Evolutionary conservation across 2,113 vertebrate genomes (phyloP).

Genomic region (Pongo pygmaeus): DNA sequence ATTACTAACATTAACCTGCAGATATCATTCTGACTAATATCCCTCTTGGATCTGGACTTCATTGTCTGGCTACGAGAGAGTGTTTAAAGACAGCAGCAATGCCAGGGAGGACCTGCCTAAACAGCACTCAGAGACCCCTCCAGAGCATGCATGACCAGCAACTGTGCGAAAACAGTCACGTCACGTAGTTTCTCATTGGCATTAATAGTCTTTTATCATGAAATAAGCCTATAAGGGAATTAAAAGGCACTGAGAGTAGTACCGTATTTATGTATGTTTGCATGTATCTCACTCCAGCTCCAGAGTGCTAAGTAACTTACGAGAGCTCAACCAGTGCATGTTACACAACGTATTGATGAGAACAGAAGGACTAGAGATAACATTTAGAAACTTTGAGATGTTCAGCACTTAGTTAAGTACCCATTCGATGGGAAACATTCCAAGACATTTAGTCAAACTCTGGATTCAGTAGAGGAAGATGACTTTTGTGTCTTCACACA

Average conservation of each 20-base stretch:
- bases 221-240: not conserved
- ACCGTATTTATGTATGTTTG: not conserved
- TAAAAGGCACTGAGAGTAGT: not conserved
- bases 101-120: accelerated
- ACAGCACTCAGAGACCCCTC: not conserved
- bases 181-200: not conserved
- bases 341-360: not conserved
- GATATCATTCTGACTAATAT: not conserved
- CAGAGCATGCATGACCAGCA: accelerated
- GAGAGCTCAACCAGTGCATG: not conserved
- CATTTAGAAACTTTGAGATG: not conserved
- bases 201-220: not conserved
- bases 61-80: not conserved
- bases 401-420: not conserved
- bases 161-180: not conserved
- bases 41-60: not conserved
- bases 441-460: not conserved
- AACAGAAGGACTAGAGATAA: not conserved
- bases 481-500: not conserved
- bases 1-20: not conserved
- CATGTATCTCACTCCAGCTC: not conserved
- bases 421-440: not conserved
- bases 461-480: not conserved
- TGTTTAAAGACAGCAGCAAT: accelerated
- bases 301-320: not conserved